These are phyloP conservation scores for Neotoma lepida DNA, from an alignment of 2,113 vertebrate species.

Conservation along the genomic window DNA sequence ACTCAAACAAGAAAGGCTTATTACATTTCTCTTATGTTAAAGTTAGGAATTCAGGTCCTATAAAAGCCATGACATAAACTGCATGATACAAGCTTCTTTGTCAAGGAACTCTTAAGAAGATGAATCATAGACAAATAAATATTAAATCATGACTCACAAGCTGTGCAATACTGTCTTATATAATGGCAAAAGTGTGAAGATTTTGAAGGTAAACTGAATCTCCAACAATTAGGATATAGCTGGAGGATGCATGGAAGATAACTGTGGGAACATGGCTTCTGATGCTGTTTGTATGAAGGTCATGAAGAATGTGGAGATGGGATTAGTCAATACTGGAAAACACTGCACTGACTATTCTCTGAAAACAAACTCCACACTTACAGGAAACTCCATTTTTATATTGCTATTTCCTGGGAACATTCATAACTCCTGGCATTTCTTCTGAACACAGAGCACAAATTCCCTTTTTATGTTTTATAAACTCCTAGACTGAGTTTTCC, in stretches of 20 bases:
- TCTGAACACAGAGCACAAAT: neutral
- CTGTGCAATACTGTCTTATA: neutral
- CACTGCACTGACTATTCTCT: neutral
- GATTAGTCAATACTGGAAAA: conserved; percentile 17
- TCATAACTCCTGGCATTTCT: conserved; percentile 38
- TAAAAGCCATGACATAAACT: conserved; percentile 7
- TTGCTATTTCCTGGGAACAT: neutral
- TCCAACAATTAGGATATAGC: neutral
- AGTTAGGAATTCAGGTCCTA: neutral
- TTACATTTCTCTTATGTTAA: conserved; percentile 33
- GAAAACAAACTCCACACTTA: conserved; percentile 22
- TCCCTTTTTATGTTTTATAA: neutral
- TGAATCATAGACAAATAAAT: neutral
- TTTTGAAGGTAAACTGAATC: neutral
- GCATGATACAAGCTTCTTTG: neutral
- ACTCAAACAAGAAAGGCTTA: conserved; percentile 2
- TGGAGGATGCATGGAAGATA: neutral
- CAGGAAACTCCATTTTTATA: conserved; percentile 31
- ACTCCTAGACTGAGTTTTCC: neutral
- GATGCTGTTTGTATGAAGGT: neutral
- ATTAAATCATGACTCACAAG: neutral
- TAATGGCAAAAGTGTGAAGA: neutral
- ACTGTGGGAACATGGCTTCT: neutral
- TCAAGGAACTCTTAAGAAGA: neutral
- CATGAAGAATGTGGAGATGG: neutral